Evolutionary conservation across 2,888 invertebrate genomes (phyloP), one percentile per base, ranked within the genome.

Genomic region (Drepanosiphum platanoidis): DNA sequence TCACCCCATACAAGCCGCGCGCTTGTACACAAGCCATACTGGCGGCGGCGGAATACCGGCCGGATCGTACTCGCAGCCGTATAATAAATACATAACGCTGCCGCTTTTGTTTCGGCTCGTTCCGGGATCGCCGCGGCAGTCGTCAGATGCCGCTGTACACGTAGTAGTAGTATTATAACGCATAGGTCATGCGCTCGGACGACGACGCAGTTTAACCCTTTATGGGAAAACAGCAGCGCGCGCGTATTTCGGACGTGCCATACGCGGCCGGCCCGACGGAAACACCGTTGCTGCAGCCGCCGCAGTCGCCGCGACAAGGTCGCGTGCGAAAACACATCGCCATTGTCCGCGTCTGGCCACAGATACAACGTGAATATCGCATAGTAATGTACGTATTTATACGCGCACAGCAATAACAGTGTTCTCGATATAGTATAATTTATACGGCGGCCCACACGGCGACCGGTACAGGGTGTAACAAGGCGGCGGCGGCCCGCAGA

Each of bases 301-400:
- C 42, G 9, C 42, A n/a, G n/a, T n/a, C 42, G 42, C 42, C 58
- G n/a, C 58, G 27, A 58, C 77, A 77, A 77, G 77, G 77, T 77
- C 77, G 77, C 34, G 61, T 61, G 61, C 77, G 58, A 77, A 61
- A 61, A 77, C 61, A 15, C 34, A 61, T 39, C 77, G 61, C 77
- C 61, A 77, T 77, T 77, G 77, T 77, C 77, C 61, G 77, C 13
- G 22, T 32, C 32, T 34, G n/a, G 34, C 32, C 3, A 77, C 27
- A 77, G 77, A 77, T n/a, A n/a, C n/a, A n/a, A n/a, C n/a, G n/a
- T n/a, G n/a, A n/a, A n/a, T n/a, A n/a, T n/a, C 77, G 61, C 32
- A 52, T 32, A n/a, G 22, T 34, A 22, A 36, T 22, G n/a, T 36
- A 36, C 22, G 36, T n/a, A 13, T 42, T 42, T 42, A 46, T 46